Evolutionary conservation across 2,797 vertebrate genomes (phyloP).

Genomic region (Labeo calbasu): DNA sequence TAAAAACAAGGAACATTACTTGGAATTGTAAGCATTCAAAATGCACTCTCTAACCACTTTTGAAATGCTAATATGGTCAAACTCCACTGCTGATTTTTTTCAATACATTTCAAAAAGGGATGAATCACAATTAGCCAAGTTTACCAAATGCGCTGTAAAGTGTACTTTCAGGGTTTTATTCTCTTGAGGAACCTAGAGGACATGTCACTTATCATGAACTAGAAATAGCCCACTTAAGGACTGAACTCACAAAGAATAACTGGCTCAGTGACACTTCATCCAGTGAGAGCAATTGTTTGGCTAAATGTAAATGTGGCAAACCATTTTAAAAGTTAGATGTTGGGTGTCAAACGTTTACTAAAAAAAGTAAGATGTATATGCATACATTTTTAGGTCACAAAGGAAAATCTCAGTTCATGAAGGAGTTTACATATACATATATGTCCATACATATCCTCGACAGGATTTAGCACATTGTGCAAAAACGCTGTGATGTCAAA

Average conservation of each 20-base stretch:
- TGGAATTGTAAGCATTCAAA: slow-evolving; percentile 16
- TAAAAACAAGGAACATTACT: slow-evolving; percentile 20
- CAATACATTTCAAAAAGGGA: slow-evolving; percentile 14
- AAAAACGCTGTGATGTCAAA: neutral
- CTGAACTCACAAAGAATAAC: neutral
- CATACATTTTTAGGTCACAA: neutral
- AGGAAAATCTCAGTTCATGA: too few species aligned
- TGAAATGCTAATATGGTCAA: slow-evolving; percentile 49
- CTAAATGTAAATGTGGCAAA: slow-evolving; percentile 5
- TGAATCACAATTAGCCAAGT: slow-evolving; percentile 40
- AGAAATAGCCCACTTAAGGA: slow-evolving; percentile 2
- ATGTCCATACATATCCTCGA: neutral
- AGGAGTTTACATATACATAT: neutral
- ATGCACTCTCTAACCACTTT: slow-evolving; percentile 42
- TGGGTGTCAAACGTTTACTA: neutral
- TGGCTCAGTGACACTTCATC: neutral
- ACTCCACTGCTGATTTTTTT: slow-evolving; percentile 7
- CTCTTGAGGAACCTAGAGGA: neutral
- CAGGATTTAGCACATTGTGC: neutral
- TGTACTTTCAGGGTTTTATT: slow-evolving; percentile 15
- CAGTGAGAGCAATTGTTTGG: neutral
- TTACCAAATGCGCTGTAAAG: neutral
- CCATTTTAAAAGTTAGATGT: neutral
- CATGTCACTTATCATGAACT: slow-evolving; percentile 3
- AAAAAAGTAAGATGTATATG: neutral